Conservation (phyloP, 2,888 invertebrate genomes). For the Neocrepidodera transversa region DNA sequence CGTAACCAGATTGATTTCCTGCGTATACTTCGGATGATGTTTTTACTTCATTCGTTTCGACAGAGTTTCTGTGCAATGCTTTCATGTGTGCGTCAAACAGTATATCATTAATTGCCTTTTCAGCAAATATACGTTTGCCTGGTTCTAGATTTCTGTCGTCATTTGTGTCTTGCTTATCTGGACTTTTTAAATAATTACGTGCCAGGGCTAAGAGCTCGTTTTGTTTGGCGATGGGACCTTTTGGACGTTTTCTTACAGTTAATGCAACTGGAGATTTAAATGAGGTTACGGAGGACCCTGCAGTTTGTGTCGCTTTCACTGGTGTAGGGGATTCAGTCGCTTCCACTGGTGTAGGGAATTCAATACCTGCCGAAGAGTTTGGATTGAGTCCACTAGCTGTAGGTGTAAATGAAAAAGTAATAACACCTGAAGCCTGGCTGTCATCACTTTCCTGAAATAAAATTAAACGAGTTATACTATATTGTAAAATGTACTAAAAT, state of each 20-base stretch:
- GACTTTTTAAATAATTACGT: constrained; percentile 11
- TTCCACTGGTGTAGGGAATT: not conserved
- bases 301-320: too few species aligned
- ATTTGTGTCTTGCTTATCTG: too few species aligned
- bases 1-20: too few species aligned
- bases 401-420: not conserved
- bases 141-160: constrained; percentile 17
- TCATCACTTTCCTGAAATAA: constrained; percentile 10
- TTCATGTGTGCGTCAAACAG: too few species aligned
- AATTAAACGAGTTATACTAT: not conserved
- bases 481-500: not conserved
- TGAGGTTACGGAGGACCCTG: too few species aligned
- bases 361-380: too few species aligned
- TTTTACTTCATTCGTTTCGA: not conserved
- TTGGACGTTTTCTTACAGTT: constrained; percentile 4
- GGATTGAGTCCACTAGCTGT: not conserved
- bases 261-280: constrained; percentile 2
- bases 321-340: constrained; percentile 3
- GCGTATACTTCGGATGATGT: too few species aligned
- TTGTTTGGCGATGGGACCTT: constrained; percentile 16
- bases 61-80: not conserved
- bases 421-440: not conserved
- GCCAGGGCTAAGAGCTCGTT: constrained; percentile 11
- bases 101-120: constrained; percentile 25
- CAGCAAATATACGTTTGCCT: constrained; percentile 20